Evolutionary conservation across 2,113 vertebrate genomes (phyloP).

Genomic region (Hippocampus zosterae): DNA sequence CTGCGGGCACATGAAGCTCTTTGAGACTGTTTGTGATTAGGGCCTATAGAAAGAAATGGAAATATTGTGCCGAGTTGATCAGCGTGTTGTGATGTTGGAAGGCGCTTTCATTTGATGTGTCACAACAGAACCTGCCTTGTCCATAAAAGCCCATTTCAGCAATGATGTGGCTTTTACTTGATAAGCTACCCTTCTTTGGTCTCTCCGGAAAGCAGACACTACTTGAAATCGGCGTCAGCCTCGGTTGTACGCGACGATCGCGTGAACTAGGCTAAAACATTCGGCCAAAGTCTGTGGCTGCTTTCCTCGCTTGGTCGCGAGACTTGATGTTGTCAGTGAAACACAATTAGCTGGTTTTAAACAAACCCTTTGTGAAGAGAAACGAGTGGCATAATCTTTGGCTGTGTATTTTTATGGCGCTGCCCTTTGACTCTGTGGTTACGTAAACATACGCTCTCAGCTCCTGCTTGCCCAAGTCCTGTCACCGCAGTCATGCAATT

Average conservation of each 20-base stretch:
- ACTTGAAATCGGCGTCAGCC: not conserved
- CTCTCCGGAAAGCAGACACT: not conserved
- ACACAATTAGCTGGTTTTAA: not conserved
- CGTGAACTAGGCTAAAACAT: not conserved
- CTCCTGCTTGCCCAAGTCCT: not conserved
- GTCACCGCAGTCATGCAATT: not conserved
- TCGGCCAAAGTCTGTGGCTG: not conserved
- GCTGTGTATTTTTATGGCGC: not conserved
- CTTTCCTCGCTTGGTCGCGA: not conserved
- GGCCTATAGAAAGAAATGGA: no score
- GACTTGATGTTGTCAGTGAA: not conserved
- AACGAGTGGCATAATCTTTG: not conserved
- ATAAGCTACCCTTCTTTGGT: not conserved
- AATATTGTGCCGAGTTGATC: not conserved
- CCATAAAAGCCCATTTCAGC: not conserved
- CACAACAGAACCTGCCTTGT: not conserved
- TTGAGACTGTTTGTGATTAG: no score
- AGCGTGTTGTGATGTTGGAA: not conserved
- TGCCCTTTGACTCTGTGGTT: not conserved
- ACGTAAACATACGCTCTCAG: not conserved
- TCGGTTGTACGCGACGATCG: not conserved
- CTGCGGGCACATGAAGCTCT: no score
- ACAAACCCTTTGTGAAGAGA: not conserved
- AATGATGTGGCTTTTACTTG: not conserved
- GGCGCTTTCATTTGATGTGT: not conserved